Evolutionary conservation across 2,797 vertebrate species (phyloP).

Genomic region (Florisuga fusca): DNA sequence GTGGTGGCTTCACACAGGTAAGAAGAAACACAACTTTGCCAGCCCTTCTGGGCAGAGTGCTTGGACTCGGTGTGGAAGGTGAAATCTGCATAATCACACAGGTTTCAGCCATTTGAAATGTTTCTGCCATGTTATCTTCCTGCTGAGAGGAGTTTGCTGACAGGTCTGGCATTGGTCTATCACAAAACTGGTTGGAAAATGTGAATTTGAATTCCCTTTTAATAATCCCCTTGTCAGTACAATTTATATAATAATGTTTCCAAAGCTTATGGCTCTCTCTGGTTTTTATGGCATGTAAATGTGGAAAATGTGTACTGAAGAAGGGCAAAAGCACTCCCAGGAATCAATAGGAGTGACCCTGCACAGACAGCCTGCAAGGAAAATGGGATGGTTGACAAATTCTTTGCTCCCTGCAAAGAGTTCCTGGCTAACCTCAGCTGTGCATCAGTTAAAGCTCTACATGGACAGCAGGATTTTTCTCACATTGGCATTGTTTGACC

Average conservation of each 20-base stretch:
- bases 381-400: slow-evolving; percentile 18
- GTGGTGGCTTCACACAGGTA: not conserved
- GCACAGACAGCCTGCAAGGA: not conserved
- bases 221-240: not conserved
- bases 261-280: not conserved
- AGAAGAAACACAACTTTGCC: not conserved
- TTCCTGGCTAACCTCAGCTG: not conserved
- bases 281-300: not conserved
- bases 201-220: not conserved
- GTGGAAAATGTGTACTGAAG: not conserved
- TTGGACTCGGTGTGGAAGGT: not conserved
- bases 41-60: not conserved
- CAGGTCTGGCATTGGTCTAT: not conserved
- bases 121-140: not conserved
- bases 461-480: slow-evolving; percentile 19
- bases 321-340: not conserved
- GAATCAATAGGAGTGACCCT: not conserved
- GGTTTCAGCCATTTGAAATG: not conserved
- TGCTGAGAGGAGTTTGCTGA: not conserved
- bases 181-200: not conserved
- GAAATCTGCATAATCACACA: not conserved
- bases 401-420: not conserved
- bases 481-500: slow-evolving; percentile 2
- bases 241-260: not conserved
- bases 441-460: not conserved